A percentile compares a stretch with the other conserved stretches of the same genome.
phyloP scores from a whole-genome alignment of 1,140 invertebrate genomes.

The Eupristina koningsbergeri region DNA sequence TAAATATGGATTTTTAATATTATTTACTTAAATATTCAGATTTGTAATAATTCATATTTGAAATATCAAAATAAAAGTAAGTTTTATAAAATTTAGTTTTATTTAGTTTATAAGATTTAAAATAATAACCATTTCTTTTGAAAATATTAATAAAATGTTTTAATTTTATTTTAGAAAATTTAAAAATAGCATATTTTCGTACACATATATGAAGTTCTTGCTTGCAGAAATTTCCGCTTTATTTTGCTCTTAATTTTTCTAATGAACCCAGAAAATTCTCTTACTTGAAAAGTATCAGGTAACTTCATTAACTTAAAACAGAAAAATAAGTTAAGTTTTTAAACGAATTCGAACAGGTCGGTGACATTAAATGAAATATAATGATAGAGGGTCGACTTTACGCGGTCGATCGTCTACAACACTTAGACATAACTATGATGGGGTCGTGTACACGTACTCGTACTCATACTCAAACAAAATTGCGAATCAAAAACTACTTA shows the following conservation, averaged over 20 bases:
- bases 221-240: not conserved
- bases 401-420: conserved; percentile 27
- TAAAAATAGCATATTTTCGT: not conserved
- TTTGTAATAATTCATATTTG: no score
- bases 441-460: not conserved
- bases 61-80: not conserved
- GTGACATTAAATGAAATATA: conserved; percentile 45
- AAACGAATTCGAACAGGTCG: conserved; percentile 26
- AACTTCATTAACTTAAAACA: not conserved
- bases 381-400: conserved; percentile 22
- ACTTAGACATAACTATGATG: not conserved
- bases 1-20: not conserved
- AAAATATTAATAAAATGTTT: not conserved
- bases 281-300: not conserved
- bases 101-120: not conserved
- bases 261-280: not conserved
- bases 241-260: no score
- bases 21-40: no score
- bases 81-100: not conserved
- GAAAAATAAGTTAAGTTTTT: not conserved
- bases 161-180: not conserved
- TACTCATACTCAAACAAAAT: not conserved
- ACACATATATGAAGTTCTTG: not conserved
- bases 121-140: not conserved
- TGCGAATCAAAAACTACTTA: not conserved